Evolutionary conservation across 1,140 invertebrate genomes (phyloP), one percentile per base, ranked within the genome.

Genomic region (Tetragonula clypearis): DNA sequence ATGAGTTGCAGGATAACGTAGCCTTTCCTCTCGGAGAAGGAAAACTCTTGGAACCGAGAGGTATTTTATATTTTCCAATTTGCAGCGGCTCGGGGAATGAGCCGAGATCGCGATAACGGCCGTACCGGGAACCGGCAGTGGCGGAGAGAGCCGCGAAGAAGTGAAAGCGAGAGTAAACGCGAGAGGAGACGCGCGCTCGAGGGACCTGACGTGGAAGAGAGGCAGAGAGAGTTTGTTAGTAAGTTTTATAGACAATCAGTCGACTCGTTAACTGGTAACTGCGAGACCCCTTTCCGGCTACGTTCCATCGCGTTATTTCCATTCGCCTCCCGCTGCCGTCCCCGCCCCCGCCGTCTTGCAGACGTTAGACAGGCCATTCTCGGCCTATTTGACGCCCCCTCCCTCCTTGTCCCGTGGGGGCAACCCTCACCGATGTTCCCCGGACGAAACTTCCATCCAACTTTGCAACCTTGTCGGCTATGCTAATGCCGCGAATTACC

Each of bases 191-290:
- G 6, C 21, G 8, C 71, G 65, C 1, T 35, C 19, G 30, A 3
- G 71, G 73, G 60, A 76, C 6, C 41, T 49, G 41, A 69, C 35
- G 56, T 41, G 53, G 74, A 60, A 58, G 41, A 30, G 26, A 15
- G 83, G 60, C 19, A 30, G 65, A 72, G 65, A 72, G 89, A 90
- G 90, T 92, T 92, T 91, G 88, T 91, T 92, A 91, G 89, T 88
- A 92, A 92, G 90, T 92, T 92, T 92, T 92, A 92, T 91, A 90
- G 91, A 92, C 90, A 90, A 92, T 91, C 90, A 90, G 89, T 88
- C 88, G 88, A 90, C 90, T 92, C 91, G 91, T 92, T 92, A 91
- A 91, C 86, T 79, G 89, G 86, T 88, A 91, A 92, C 90, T 91
- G 87, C 86, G 86, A 84, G 82, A 82, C 87, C 79, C 76, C 82